Percentiles rank a stretch among this genome's conserved stretches.
phyloP scores from a whole-genome alignment of 1,140 invertebrate species.

The Drosophila carrolli region DNA sequence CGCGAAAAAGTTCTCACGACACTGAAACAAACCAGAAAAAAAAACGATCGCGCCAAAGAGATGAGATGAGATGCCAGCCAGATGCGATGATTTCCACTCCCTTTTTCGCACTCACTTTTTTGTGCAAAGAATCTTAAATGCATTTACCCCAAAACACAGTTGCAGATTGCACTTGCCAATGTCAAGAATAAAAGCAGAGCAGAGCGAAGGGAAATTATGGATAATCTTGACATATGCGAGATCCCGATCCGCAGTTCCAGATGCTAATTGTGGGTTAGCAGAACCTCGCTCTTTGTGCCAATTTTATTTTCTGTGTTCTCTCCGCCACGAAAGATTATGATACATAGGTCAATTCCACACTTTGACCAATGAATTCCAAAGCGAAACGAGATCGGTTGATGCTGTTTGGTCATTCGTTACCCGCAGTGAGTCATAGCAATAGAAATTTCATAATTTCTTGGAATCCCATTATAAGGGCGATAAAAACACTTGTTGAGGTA shows the following conservation, averaged over 20 bases:
- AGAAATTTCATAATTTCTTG: conserved; percentile 46
- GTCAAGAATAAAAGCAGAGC: conserved; percentile 19
- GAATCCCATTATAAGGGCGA: conserved; percentile 3
- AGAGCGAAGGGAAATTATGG: conserved; percentile 3
- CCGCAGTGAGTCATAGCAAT: conserved; percentile 34
- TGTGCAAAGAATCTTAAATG: conserved; percentile 36
- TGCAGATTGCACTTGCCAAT: conserved; percentile 33
- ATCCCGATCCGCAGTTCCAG: conserved; percentile 32
- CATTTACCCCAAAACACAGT: conserved; percentile 55
- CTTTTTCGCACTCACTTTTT: conserved; percentile 45
- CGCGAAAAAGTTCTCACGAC: conserved; percentile 80
- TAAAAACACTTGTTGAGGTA: conserved; percentile 15
- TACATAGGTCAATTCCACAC: conserved; percentile 58
- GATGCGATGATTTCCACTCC: conserved; percentile 51
- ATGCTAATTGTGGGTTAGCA: conserved; percentile 77
- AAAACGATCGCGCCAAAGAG: conserved; percentile 42
- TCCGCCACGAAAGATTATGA: conserved; percentile 10
- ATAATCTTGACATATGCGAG: conserved; percentile 40
- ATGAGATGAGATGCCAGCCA: conserved; percentile 46
- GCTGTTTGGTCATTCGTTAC: conserved; percentile 13
- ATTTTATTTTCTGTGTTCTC: conserved; percentile 5
- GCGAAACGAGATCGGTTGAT: conserved; percentile 19
- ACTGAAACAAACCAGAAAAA: conserved; percentile 59
- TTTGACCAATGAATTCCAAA: conserved; percentile 43
- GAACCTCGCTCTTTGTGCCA: conserved; percentile 52